These are phyloP conservation scores for Bilobella aurantiaca DNA, from an alignment of 1,140 invertebrate species.

Conservation along the genomic window DNA sequence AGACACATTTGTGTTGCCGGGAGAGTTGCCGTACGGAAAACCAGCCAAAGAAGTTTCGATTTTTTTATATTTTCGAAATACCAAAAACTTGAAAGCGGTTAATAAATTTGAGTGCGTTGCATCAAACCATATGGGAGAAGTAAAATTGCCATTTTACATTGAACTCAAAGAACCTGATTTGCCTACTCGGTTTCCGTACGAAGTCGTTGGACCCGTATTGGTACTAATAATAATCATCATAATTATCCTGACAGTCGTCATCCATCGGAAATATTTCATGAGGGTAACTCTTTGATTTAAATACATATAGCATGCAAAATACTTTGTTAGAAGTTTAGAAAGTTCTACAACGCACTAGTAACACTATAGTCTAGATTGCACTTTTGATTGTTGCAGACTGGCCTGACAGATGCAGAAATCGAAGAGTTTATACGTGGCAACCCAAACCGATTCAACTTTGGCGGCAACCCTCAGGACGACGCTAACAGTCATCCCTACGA, in stretches of 20 bases:
- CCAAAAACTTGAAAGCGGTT: not conserved
- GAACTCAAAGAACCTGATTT: not conserved
- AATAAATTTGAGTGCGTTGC: not conserved
- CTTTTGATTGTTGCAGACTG: too few species aligned
- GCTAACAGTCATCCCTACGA: not conserved
- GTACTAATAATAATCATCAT: not conserved
- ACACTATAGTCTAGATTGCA: too few species aligned
- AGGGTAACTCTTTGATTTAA: too few species aligned
- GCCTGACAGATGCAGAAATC: not conserved
- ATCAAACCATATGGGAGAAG: not conserved
- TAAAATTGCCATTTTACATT: not conserved
- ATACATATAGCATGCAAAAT: too few species aligned
- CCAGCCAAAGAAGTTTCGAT: not conserved
- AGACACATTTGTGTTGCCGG: not conserved
- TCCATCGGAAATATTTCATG: not conserved
- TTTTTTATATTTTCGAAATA: not conserved
- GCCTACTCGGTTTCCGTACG: not conserved
- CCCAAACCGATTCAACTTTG: not conserved
- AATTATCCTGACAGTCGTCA: not conserved
- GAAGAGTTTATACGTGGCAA: not conserved
- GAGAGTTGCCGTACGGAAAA: not conserved
- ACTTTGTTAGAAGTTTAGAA: not conserved
- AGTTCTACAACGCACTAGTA: not conserved
- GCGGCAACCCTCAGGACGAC: not conserved
- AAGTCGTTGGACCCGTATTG: not conserved